Percentiles rank a stretch among this genome's conserved stretches.
Conservation (phyloP, 2,888 invertebrate genomes). For the Busseola fusca region DNA sequence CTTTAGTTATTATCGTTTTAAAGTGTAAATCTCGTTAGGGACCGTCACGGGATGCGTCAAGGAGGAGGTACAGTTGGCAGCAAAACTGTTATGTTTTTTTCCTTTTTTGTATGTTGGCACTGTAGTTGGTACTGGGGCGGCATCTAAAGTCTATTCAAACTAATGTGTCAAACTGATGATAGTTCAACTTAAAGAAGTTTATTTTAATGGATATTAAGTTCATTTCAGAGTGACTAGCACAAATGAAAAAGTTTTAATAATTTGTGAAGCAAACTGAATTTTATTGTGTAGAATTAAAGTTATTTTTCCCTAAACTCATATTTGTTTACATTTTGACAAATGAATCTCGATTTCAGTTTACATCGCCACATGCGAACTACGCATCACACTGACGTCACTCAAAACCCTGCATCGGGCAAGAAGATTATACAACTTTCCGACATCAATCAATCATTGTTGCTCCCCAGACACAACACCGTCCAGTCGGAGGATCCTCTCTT, state of each 20-base stretch:
- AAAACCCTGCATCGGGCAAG: not conserved
- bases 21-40: constrained; percentile 77
- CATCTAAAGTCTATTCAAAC: not conserved
- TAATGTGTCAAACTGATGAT: too few relatives aligned
- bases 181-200: too few relatives aligned
- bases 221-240: too few relatives aligned
- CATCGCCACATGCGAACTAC: not conserved
- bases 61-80: constrained; percentile 56
- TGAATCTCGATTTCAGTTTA: too few relatives aligned
- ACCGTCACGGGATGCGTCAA: constrained; percentile 72
- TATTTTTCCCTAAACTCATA: too few relatives aligned
- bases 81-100: constrained; percentile 9
- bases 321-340: too few relatives aligned
- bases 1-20: constrained; percentile 74
- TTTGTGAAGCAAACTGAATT: too few relatives aligned
- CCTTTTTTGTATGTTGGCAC: not conserved
- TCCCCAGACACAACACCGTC: not conserved
- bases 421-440: not conserved
- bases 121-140: not conserved
- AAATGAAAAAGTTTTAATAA: too few relatives aligned
- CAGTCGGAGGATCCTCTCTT: too few relatives aligned
- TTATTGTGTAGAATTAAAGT: too few relatives aligned
- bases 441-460: not conserved
- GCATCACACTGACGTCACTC: not conserved
- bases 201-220: too few relatives aligned